Base-by-base conservation (phyloP, 1,140 invertebrate genomes). In the Zeugodacus cucurbitae region DNA sequence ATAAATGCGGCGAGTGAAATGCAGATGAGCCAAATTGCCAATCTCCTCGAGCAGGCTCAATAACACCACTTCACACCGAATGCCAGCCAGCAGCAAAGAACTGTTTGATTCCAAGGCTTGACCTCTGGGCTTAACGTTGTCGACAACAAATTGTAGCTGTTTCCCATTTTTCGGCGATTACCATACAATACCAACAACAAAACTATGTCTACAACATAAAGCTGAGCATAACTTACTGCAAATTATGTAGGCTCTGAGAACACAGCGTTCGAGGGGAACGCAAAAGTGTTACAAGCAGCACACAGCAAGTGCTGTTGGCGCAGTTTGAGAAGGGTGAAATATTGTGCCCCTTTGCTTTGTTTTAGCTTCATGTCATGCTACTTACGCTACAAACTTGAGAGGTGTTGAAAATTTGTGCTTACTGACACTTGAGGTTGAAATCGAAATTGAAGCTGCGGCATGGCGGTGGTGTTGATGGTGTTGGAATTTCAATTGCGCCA, bases 371-470 rank as follows among this genome's bases (percentile, higher is more conserved):
- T 74, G 37, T 34, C 32, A 82, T 5, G 34, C 41, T n/a, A 74
- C 67, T 34, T 74, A 41, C 20, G 44, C 32, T 48, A 41, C 67
- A 74, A 41, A 82, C 22, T 82, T 48, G 37, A 1, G 74, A 82
- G 37, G 74, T 82, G 74, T 82, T 48, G 74, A 82, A 82, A 82
- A 41, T 48, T 82, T 22, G n/a, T 82, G 74, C 74, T 82, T 34
- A 48, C 20, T 48, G 41, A 26, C 74, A 26, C 41, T 44, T 82
- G 41, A 82, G 10, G 74, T 26, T 44, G 74, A 41, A 41, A 41
- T 26, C 10, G 37, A 48, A 48, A 48, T 48, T n/a, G 37, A 26
- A 82, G 34, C 74, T 82, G 22, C 1, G 74, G n/a, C 29, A 54
- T 37, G 70, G 37, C 5, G 2, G 74, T 82, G 74, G 2, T 34